Base-by-base conservation (phyloP, 1,140 invertebrate species). In the Orius laevigatus region DNA sequence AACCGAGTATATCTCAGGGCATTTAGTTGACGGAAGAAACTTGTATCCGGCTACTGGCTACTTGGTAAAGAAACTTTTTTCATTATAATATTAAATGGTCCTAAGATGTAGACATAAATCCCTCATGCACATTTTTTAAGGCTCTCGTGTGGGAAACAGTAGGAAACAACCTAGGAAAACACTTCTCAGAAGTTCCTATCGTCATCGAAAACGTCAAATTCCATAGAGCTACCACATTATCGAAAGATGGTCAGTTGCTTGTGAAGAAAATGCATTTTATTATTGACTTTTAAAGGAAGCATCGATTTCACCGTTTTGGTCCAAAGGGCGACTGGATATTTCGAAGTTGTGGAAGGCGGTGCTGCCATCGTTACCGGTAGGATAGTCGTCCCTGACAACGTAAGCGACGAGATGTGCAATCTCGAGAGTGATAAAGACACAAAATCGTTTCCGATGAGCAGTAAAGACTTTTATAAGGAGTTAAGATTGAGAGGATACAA, bases 11-110 rank as follows among this genome's bases (percentile, higher is more conserved):
- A 75, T 88, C 63, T 63, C 66, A 16, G 90, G 87, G 2, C 91
- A 97, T 63, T 71, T 81, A 3, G 84, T 96, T 55, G 89, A 96
- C 65, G 80, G 80, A 62, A 75, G 89, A 56, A 81, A 85, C 53
- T 60, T 95, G 0, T 81, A 86, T 52, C 92, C 92, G 2, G 90
- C 89, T 0, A 92, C 90, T 8, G 88, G 87, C 18, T 97, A 84
- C 59, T 57, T 86, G 48, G 68, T 65, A 54, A 46, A 32, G 11
- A 12, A 8, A 34, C 25, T 32, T 20, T 8, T 18, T n/a, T n/a
- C n/a, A n/a, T n/a, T n/a, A n/a, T n/a, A n/a, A n/a, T n/a, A n/a
- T n/a, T n/a, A n/a, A n/a, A n/a, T n/a, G n/a, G n/a, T n/a, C 6
- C 16, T 20, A 18, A 20, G 8, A 45, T 5, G 11, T 33, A n/a